A percentile compares a stretch with the other conserved stretches of the same genome.
Evolutionary conservation across 2,888 invertebrate genomes (phyloP).

Genomic region (Acholoe squamosa): DNA sequence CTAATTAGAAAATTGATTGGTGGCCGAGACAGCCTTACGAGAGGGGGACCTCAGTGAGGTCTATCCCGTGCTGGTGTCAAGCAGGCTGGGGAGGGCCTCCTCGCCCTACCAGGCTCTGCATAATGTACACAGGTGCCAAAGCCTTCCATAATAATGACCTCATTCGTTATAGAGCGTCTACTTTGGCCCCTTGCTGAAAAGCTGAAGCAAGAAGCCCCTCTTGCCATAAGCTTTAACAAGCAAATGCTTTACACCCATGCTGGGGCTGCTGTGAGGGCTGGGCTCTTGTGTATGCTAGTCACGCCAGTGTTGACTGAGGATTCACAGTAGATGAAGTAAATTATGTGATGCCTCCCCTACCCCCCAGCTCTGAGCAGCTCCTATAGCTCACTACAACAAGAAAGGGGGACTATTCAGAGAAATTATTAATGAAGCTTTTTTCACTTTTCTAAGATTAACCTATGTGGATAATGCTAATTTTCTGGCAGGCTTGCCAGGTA

Average conservation of each 20-base stretch:
- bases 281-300: neutral
- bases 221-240: neutral
- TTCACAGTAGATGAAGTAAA: neutral
- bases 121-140: conserved; percentile 50
- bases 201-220: neutral
- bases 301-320: neutral
- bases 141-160: conserved; percentile 25
- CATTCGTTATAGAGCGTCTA: conserved; percentile 19
- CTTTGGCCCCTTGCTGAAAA: conserved; percentile 11
- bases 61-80: conserved; percentile 30
- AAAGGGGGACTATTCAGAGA: too few relatives aligned
- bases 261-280: neutral
- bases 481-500: too few relatives aligned
- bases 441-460: too few relatives aligned
- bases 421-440: too few relatives aligned
- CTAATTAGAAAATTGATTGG: conserved; percentile 41
- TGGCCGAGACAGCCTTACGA: neutral
- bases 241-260: conserved; percentile 1
- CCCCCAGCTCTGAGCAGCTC: neutral
- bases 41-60: neutral
- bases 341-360: neutral
- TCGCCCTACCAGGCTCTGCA: conserved; percentile 1
- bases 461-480: too few relatives aligned
- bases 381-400: too few relatives aligned
- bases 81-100: neutral